These are phyloP conservation scores for Myotis davidii DNA, from an alignment of 2,113 vertebrate genomes.

Conservation along the genomic window DNA sequence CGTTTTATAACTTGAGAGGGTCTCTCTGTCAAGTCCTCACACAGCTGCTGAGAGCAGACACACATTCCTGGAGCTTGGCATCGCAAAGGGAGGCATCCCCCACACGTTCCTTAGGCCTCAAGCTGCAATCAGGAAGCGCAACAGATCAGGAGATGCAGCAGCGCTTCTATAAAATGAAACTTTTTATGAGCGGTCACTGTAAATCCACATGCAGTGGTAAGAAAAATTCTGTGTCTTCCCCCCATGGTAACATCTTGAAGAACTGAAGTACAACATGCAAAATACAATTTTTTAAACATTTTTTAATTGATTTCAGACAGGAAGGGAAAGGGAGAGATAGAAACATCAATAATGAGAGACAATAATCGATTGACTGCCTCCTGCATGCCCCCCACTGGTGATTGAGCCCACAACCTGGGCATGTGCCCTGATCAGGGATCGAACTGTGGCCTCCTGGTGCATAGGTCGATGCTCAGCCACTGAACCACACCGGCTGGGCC, in stretches of 20 bases:
- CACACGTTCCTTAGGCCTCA: background rate
- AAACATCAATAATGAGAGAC: too few species aligned
- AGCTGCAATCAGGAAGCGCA: background rate
- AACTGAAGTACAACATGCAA: background rate
- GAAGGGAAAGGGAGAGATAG: too few species aligned
- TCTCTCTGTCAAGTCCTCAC: constrained; percentile 5
- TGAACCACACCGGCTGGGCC: too few species aligned
- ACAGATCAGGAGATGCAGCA: background rate
- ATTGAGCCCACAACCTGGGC: too few species aligned
- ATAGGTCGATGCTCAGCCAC: too few species aligned
- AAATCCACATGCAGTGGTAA: background rate
- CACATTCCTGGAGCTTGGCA: constrained; percentile 28
- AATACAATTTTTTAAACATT: background rate
- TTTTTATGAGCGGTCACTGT: background rate
- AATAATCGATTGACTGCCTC: too few species aligned
- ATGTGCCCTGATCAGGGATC: too few species aligned
- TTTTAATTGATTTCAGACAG: too few species aligned
- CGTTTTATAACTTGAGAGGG: background rate
- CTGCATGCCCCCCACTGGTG: too few species aligned
- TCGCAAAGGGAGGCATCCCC: background rate
- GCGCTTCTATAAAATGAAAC: background rate
- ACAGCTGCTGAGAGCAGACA: constrained; percentile 19
- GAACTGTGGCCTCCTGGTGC: too few species aligned
- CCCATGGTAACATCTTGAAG: background rate
- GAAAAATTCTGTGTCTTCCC: background rate